phyloP scores from a whole-genome alignment of 2,888 invertebrate species.

The Sericinus montela region DNA sequence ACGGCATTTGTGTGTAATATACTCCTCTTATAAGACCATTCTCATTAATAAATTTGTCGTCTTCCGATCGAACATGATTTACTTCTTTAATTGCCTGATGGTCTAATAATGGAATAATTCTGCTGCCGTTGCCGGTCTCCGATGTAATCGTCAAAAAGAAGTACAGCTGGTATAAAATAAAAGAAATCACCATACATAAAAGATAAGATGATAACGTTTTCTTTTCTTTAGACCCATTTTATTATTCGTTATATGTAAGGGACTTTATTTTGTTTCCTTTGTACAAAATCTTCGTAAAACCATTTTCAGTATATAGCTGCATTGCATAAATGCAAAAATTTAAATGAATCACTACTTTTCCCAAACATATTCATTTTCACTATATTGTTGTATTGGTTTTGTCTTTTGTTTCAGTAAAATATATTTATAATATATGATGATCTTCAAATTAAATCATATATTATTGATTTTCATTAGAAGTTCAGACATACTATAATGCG shows the following conservation, averaged over 20 bases:
- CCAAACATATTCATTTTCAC: too few species aligned
- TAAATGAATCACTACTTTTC: too few species aligned
- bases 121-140: conserved; percentile 38
- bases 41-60: conserved; percentile 58
- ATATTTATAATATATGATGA: too few species aligned
- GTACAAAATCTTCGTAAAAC: conserved; percentile 1
- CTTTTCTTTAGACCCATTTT: conserved; percentile 58
- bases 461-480: too few species aligned
- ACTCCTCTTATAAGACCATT: conserved; percentile 65
- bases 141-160: conserved; percentile 61
- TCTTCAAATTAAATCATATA: too few species aligned
- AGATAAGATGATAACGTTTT: conserved; percentile 57
- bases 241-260: not conserved
- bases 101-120: conserved; percentile 45
- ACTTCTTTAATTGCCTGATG: conserved; percentile 39
- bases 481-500: too few species aligned
- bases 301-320: conserved; percentile 11
- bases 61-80: conserved; percentile 49
- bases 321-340: too few species aligned
- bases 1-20: conserved; percentile 46
- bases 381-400: too few species aligned
- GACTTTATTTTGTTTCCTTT: not conserved
- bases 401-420: too few species aligned
- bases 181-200: conserved; percentile 52
- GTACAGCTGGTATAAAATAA: conserved; percentile 65